Evolutionary conservation across 2,888 invertebrate genomes (phyloP).

Genomic region (Aphodius sticticus): DNA sequence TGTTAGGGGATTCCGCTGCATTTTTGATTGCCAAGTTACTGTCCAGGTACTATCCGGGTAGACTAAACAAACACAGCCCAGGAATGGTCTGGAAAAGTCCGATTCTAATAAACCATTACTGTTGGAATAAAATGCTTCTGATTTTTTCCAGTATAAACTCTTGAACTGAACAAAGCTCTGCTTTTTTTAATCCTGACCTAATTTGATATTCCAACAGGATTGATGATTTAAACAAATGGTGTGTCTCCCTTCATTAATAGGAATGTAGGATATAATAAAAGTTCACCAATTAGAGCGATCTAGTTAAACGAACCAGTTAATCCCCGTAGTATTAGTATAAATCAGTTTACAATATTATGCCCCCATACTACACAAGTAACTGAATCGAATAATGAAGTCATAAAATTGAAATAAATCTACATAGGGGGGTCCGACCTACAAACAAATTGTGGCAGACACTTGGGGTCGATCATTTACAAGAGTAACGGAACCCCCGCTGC

Average conservation of each 20-base stretch:
- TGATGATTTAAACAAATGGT: background rate
- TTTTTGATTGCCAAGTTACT: too few species aligned
- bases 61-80: too few species aligned
- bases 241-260: background rate
- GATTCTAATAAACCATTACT: too few species aligned
- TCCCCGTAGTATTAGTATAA: background rate
- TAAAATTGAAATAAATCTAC: background rate
- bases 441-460: background rate
- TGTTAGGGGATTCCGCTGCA: too few species aligned
- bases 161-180: too few species aligned
- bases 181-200: too few species aligned
- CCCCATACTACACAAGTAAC: background rate
- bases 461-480: slow-evolving; percentile 4
- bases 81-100: too few species aligned
- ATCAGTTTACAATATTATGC: background rate
- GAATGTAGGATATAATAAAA: background rate
- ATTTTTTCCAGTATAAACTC: too few species aligned
- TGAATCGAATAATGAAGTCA: background rate
- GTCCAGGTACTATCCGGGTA: too few species aligned
- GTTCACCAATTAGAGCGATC: background rate
- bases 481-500: background rate
- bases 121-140: too few species aligned
- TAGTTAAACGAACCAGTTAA: background rate
- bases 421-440: background rate
- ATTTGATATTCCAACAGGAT: background rate